Evolutionary conservation across 2,888 invertebrate genomes (phyloP), one percentile per base, ranked within the genome.

Genomic region (Muschampia plurimacula): DNA sequence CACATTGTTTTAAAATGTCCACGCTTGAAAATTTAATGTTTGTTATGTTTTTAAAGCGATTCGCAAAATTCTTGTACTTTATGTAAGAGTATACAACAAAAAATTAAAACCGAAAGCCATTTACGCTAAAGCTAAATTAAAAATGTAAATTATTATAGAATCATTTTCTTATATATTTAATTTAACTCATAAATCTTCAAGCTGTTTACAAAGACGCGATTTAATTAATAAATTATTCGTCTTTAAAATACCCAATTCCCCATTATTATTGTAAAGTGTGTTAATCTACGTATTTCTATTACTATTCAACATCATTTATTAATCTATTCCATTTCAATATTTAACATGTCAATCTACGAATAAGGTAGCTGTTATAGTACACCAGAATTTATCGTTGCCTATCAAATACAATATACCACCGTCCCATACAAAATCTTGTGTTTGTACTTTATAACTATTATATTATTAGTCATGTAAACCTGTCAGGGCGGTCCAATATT

Each of bases 1-100:
- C 84, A 83, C 81, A 86, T 89, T 89, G 89, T 89, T 86, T 82
- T 78, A 79, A 63, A 67, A 75, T 75, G 69, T 74, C 75, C 67
- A 60, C 64, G 68, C 55, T 67, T 64, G 63, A 55, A 74, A 75
- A 62, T 62, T 60, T 39, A 60, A 66, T 67, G 69, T 63, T 69
- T 69, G 39, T 69, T 69, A n/a, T 63, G 55, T 67, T 32, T 22
- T 41, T 55, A 52, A 36, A 65, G 46, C 49, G 15, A 28, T 68
- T 46, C 9, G 10, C 32, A 60, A 60, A 39, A 60, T 36, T 7
- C 6, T n/a, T 8, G 13, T n/a, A 57, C 10, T 9, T 9, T 41
- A 10, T 41, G 52, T 0, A 52, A 52, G 52, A 52, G 15, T 8
- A 13, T 52, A 15, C n/a, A 15, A 52, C 4, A 7, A 10, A 8